phyloP scores from a whole-genome alignment of 2,888 invertebrate species.

The Cosmopolites sordidus region DNA sequence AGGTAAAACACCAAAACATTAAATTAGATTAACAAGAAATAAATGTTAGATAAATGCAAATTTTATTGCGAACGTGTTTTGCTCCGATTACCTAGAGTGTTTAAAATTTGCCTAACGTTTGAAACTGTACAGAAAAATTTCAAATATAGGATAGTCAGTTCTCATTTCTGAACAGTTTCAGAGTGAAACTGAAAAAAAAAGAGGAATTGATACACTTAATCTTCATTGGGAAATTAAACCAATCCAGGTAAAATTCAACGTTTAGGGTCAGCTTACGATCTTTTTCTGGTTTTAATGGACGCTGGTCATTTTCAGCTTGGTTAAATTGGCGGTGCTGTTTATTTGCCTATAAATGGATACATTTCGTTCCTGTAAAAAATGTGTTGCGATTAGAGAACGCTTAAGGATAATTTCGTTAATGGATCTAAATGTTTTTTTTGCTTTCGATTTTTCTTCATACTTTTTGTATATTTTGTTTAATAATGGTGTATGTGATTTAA shows the following conservation, averaged over 20 bases:
- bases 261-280: background rate
- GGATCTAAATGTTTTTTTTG: too few species aligned
- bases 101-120: constrained; percentile 23
- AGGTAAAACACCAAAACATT: constrained; percentile 17
- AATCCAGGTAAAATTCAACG: background rate
- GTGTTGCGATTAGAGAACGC: too few species aligned
- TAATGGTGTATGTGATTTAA: too few species aligned
- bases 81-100: constrained; percentile 20
- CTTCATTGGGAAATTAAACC: constrained; percentile 9
- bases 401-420: too few species aligned
- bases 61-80: constrained; percentile 17
- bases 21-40: constrained; percentile 22
- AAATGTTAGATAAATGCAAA: constrained; percentile 26
- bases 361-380: too few species aligned
- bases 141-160: constrained; percentile 2
- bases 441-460: too few species aligned
- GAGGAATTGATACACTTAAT: constrained; percentile 11
- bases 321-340: background rate
- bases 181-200: constrained; percentile 1
- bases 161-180: constrained; percentile 1
- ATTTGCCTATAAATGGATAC: background rate
- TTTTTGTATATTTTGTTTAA: too few species aligned
- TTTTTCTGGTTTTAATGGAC: background rate
- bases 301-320: background rate
- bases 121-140: too few species aligned